Base-by-base conservation (phyloP, 2,888 invertebrate species). In the Rotaria socialis region DNA sequence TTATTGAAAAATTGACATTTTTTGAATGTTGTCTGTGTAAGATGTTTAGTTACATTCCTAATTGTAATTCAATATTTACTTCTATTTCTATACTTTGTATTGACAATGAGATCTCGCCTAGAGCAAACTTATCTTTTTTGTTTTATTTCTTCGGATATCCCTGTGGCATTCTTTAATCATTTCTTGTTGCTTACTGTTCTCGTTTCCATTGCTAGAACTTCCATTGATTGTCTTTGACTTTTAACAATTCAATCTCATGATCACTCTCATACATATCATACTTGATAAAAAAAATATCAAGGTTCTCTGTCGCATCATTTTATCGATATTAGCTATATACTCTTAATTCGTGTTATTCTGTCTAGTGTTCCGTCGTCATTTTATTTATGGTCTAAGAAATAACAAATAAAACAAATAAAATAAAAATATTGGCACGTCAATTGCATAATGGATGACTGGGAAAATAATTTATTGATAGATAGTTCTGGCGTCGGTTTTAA, bases 231-330 rank as follows among this genome's bases (percentile, higher is more conserved):
- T 67, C 67, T 67, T 67, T 67, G 35, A 35, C 35, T 35, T 35
- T 16, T 35, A 35, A 67, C 67, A 35, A 16, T 16, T 16, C 67
- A 35, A 67, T 67, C 27, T 67, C 67, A 67, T 35, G 67, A 67
- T 67, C 67, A 67, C 35, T 67, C 67, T 67, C 67, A 67, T 27
- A 67, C 67, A 67, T 67, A 67, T 67, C 67, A 67, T 35, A 67
- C 4, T 35, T 35, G 35, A 2, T 67, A 5, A 14, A 67, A 35
- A 5, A 14, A 67, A 35, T 16, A 10, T 67, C 27, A 14, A 27
- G 60, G 7, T 58, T 60, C 14, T 27, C 10, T n/a, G 27, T 35
- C 27, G 16, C 16, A 27, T 8, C 6, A 35, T 16, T 16, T 10
- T 27, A 27, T 60, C 27, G 8, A 27, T 22, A 56, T 27, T 60